phyloP scores from a whole-genome alignment of 2,113 vertebrate species.

The Gnathonemus echidnorhynchus region DNA sequence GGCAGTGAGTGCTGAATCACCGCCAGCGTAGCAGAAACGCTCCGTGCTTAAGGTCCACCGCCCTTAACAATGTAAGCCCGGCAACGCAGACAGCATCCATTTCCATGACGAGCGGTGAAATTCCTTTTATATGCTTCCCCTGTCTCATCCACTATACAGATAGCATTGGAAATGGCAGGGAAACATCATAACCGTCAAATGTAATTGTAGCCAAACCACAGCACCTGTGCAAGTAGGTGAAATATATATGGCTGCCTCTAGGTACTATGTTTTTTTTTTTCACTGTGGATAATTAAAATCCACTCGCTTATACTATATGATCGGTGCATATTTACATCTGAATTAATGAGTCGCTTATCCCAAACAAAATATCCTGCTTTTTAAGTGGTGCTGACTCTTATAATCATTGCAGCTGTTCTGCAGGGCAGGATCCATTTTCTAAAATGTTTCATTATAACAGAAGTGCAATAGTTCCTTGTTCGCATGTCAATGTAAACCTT shows the following conservation, averaged over 20 bases:
- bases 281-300: constrained; percentile 45
- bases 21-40: not conserved
- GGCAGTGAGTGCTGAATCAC: not conserved
- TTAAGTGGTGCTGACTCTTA: constrained; percentile 21
- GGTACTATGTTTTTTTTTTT: constrained; percentile 23
- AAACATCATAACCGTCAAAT: constrained; percentile 19
- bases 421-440: constrained; percentile 43
- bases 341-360: constrained; percentile 52
- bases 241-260: constrained; percentile 34
- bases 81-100: constrained; percentile 46
- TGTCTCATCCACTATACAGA: constrained; percentile 45
- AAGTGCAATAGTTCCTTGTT: constrained; percentile 27
- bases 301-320: constrained; percentile 23
- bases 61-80: not conserved
- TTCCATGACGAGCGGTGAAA: constrained; percentile 48
- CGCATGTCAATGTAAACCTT: not conserved
- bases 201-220: constrained; percentile 28
- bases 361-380: constrained; percentile 38
- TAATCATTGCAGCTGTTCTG: constrained; percentile 38
- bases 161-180: constrained; percentile 42
- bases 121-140: constrained; percentile 48
- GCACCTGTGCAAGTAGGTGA: constrained; percentile 30
- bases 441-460: constrained; percentile 47
- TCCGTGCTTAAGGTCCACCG: not conserved
- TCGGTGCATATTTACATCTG: constrained; percentile 33